These are phyloP conservation scores for Hycleus cichorii DNA, from an alignment of 1,140 invertebrate genomes.

Conservation along the genomic window DNA sequence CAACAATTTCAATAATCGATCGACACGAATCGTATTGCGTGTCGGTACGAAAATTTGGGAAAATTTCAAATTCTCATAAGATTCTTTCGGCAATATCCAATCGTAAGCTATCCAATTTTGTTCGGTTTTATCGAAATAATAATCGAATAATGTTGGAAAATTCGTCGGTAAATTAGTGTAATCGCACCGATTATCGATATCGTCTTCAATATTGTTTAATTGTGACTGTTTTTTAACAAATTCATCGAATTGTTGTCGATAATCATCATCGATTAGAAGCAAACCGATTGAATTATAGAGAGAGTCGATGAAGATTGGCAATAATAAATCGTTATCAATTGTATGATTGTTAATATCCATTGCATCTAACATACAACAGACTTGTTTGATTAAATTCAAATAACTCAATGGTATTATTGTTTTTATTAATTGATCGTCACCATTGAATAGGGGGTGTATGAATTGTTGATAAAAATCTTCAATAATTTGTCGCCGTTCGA, in stretches of 20 bases:
- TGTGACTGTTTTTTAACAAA: conserved; percentile 70
- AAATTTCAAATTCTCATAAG: conserved; percentile 59
- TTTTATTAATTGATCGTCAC: conserved; percentile 54
- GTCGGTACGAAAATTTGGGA: conserved; percentile 84
- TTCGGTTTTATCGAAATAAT: conserved; percentile 63
- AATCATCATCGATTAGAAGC: conserved; percentile 54
- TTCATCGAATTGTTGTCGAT: conserved; percentile 65
- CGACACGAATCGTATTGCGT: conserved; percentile 71
- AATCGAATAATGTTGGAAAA: conserved; percentile 69
- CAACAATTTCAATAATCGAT: conserved; percentile 72
- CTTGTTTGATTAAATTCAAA: conserved; percentile 78
- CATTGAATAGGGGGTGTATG: conserved; percentile 64
- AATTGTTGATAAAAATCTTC: conserved; percentile 63
- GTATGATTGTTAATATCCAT: conserved; percentile 43
- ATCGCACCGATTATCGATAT: conserved; percentile 52
- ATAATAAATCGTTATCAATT: conserved; percentile 46
- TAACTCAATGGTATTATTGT: conserved; percentile 75
- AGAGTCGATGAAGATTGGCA: conserved; percentile 67
- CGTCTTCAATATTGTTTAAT: conserved; percentile 59
- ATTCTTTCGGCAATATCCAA: conserved; percentile 64
- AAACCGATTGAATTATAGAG: conserved; percentile 82
- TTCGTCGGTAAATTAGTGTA: conserved; percentile 61
- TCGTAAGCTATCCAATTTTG: conserved; percentile 80
- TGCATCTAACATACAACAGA: conserved; percentile 74
- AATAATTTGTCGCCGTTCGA: conserved; percentile 46